Evolutionary conservation across 2,888 invertebrate genomes (phyloP).

Genomic region (Phaonia tiefii): DNA sequence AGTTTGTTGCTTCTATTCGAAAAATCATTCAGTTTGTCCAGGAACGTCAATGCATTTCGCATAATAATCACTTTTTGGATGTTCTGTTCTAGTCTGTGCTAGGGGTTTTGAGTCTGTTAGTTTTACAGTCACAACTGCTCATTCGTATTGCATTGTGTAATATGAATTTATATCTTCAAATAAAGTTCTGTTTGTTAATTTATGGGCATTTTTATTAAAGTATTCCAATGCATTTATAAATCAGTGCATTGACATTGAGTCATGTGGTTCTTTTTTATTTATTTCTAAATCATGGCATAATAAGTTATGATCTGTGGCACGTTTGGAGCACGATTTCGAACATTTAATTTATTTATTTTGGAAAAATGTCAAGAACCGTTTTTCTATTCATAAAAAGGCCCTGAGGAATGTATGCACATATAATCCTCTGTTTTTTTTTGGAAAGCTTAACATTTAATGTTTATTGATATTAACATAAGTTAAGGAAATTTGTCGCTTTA

Average conservation of each 20-base stretch:
- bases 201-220: constrained; percentile 55
- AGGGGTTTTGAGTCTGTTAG: constrained; percentile 24
- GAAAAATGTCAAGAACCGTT: constrained; percentile 33
- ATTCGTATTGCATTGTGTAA: background rate
- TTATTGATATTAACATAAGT: too few species aligned
- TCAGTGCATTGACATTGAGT: constrained; percentile 53
- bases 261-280: constrained; percentile 4
- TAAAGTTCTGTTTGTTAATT: constrained; percentile 27
- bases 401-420: too few species aligned
- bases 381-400: background rate
- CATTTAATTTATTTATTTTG: constrained; percentile 27
- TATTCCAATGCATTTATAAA: constrained; percentile 55
- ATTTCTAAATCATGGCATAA: constrained; percentile 32
- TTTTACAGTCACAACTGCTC: constrained; percentile 7
- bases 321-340: constrained; percentile 19
- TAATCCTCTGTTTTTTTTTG: too few species aligned
- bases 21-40: constrained; percentile 2
- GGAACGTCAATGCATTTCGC: constrained; percentile 46
- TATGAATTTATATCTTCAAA: background rate
- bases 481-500: too few species aligned
- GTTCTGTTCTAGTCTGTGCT: constrained; percentile 8
- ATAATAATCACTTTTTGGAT: constrained; percentile 53
- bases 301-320: constrained; percentile 46
- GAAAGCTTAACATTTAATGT: too few species aligned
- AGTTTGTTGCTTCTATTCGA: constrained; percentile 9